Evolutionary conservation across 1,140 invertebrate species (phyloP).

Genomic region (Dinoponera quadriceps): DNA sequence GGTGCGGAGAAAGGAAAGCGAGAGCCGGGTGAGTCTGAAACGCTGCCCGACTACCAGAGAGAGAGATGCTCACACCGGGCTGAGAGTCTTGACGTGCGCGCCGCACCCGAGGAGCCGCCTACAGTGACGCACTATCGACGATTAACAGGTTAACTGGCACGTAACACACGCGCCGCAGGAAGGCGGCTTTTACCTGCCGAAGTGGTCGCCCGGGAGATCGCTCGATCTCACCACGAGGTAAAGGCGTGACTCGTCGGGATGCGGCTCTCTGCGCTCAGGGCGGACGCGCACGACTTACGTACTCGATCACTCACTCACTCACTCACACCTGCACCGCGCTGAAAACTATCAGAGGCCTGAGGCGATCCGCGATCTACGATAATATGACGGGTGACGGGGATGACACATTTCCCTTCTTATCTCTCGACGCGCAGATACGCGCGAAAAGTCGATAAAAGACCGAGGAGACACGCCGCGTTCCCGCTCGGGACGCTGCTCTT

Average conservation of each 20-base stretch:
- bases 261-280: not conserved
- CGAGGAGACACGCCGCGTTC: not conserved
- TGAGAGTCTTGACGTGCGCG: too few relatives aligned
- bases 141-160: not conserved
- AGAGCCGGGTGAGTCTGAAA: too few relatives aligned
- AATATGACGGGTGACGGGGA: not conserved
- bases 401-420: slow-evolving; percentile 56
- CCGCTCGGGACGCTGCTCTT: too few relatives aligned
- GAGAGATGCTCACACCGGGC: too few relatives aligned
- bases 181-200: slow-evolving; percentile 35
- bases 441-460: not conserved
- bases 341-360: not conserved
- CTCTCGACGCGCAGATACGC: slow-evolving; percentile 13
- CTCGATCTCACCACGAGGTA: not conserved
- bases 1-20: not conserved
- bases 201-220: not conserved
- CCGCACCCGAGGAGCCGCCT: too few relatives aligned
- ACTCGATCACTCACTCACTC: too few relatives aligned
- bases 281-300: not conserved
- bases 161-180: not conserved
- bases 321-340: not conserved
- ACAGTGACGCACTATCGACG: too few relatives aligned
- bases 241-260: slow-evolving; percentile 1
- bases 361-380: slow-evolving; percentile 13
- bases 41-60: too few relatives aligned